Conservation (phyloP, 2,113 vertebrate species). For the Actenoides lindsayi region DNA sequence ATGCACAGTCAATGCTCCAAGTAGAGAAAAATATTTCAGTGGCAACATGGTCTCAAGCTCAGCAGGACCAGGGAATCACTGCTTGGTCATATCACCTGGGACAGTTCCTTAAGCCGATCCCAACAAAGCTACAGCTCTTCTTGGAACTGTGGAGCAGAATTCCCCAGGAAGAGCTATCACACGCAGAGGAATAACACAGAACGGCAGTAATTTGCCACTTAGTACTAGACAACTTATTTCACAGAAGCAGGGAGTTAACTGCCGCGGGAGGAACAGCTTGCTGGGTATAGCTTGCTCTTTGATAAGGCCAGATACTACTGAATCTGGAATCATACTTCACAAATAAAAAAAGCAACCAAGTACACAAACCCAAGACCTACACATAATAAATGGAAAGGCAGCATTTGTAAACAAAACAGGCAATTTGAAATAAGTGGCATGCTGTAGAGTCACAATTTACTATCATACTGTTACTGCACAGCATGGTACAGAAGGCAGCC, state of each 20-base stretch:
- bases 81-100: neutral
- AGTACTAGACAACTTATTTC: neutral
- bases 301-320: neutral
- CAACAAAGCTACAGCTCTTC: neutral
- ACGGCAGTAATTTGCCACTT: neutral
- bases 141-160: neutral
- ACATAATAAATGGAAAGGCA: neutral
- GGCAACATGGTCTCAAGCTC: neutral
- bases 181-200: neutral
- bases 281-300: neutral
- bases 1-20: neutral
- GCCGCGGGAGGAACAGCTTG: neutral
- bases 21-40: neutral
- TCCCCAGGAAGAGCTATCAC: neutral
- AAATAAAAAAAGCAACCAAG: neutral
- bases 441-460: neutral
- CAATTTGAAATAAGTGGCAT: neutral
- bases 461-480: neutral
- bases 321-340: neutral
- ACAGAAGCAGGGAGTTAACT: neutral
- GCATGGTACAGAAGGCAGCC: neutral
- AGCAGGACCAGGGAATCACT: neutral
- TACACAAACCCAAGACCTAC: neutral
- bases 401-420: neutral
- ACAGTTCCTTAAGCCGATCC: neutral